Conservation (phyloP, 2,888 invertebrate genomes). For the Metacarcinus magister region DNA sequence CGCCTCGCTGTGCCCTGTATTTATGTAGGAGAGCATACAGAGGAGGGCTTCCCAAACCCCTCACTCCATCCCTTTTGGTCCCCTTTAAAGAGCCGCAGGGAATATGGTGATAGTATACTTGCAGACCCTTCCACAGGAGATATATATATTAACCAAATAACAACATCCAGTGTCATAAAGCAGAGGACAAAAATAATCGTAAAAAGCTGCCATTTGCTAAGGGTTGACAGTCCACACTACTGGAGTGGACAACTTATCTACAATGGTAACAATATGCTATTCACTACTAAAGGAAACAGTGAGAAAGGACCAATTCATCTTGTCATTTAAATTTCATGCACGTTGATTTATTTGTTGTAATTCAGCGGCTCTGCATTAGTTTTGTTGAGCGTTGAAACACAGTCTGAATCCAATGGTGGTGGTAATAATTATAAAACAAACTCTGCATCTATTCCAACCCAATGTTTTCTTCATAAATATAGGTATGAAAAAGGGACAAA, state of each 20-base stretch:
- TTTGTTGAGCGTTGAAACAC: background rate
- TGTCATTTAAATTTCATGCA: background rate
- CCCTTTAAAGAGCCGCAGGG: no score
- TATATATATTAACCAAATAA: no score
- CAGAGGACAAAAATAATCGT: background rate
- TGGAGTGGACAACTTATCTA: background rate
- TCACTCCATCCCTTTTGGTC: no score
- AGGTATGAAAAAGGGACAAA: slow-evolving; percentile 20
- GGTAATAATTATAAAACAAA: background rate
- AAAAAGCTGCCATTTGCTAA: background rate
- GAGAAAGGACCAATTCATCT: background rate
- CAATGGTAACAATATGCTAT: background rate
- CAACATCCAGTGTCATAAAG: background rate
- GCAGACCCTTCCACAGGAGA: no score
- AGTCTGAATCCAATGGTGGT: background rate
- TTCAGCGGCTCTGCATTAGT: background rate
- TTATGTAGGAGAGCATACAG: no score
- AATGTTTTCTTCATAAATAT: background rate
- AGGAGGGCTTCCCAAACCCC: no score
- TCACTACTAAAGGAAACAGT: background rate
- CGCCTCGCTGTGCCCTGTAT: no score
- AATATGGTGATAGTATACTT: no score
- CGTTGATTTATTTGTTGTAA: background rate
- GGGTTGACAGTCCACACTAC: background rate
- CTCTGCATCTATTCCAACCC: background rate